A percentile compares a stretch with the other conserved stretches of the same genome.
phyloP scores from a whole-genome alignment of 2,113 vertebrate species.

The Pardalotus punctatus region DNA sequence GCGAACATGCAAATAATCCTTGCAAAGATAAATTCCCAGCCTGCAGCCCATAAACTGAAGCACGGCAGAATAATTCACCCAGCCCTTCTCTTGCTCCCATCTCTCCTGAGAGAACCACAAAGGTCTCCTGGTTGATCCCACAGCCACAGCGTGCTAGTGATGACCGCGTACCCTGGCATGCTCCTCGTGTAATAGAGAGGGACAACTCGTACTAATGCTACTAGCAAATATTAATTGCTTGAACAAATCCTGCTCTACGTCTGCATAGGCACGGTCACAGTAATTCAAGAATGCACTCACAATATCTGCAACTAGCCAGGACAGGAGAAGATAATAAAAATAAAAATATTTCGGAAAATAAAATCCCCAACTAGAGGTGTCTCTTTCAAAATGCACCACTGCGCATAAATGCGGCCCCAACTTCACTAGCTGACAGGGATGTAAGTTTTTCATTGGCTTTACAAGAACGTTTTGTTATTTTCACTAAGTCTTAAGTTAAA shows the following conservation, averaged over 20 bases:
- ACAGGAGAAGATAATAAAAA: neutral
- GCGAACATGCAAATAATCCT: neutral
- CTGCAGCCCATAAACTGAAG: neutral
- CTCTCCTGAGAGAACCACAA: neutral
- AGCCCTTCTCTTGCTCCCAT: neutral
- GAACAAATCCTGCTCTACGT: neutral
- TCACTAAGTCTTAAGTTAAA: neutral
- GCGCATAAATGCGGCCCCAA: fast-evolving
- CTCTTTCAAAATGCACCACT: neutral
- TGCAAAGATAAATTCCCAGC: neutral
- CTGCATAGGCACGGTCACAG: neutral
- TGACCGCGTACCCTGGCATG: fast-evolving
- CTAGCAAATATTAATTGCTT: neutral
- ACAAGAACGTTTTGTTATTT: neutral
- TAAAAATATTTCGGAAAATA: neutral
- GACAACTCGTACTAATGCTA: neutral
- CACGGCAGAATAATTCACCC: neutral
- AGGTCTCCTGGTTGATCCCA: neutral
- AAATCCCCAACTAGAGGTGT: fast-evolving
- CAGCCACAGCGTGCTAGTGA: neutral
- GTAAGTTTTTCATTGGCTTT: neutral
- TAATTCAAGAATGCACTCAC: neutral
- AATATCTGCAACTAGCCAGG: neutral
- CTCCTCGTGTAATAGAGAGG: neutral
- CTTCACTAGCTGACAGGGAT: neutral